A percentile compares a stretch with the other conserved stretches of the same genome.
phyloP scores from a whole-genome alignment of 1,140 invertebrate species.

The Globodera rostochiensis region DNA sequence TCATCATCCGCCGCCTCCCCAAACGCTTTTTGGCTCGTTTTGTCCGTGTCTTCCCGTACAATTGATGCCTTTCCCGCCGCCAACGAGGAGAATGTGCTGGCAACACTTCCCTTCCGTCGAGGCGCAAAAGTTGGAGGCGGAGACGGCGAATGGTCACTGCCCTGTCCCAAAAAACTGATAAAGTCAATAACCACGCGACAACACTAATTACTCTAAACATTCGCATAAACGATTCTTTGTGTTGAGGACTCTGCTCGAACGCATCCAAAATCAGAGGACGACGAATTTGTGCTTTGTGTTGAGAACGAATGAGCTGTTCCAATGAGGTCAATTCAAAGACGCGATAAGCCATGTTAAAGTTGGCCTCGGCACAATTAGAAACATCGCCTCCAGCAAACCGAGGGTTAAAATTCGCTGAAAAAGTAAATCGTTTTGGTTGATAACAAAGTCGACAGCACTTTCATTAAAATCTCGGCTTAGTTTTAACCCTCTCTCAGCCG shows the following conservation, averaged over 20 bases:
- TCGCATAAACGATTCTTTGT: slow-evolving; percentile 51
- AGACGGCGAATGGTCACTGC: slow-evolving; percentile 25
- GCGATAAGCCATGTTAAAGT: slow-evolving; percentile 41
- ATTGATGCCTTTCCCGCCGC: slow-evolving; percentile 25
- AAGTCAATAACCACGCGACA: background rate
- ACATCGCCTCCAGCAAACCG: background rate
- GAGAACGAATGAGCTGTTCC: slow-evolving; percentile 42
- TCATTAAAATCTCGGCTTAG: slow-evolving; percentile 20
- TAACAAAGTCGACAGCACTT: slow-evolving; percentile 30
- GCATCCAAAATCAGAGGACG: slow-evolving; percentile 34
- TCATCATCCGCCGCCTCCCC: slow-evolving; percentile 4
- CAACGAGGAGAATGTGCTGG: slow-evolving; percentile 18
- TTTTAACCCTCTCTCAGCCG: slow-evolving; percentile 31
- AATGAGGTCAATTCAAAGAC: slow-evolving; percentile 57
- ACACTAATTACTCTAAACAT: slow-evolving; percentile 51
- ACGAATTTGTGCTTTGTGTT: slow-evolving; percentile 13
- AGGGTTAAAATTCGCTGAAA: background rate
- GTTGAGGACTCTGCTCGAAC: slow-evolving; percentile 46
- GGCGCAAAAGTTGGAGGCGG: background rate
- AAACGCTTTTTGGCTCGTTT: slow-evolving; percentile 2
- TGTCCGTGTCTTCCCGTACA: slow-evolving; percentile 1
- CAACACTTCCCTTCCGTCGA: background rate
- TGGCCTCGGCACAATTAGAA: background rate
- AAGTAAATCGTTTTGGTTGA: background rate
- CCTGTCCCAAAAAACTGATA: background rate